Base-by-base conservation (phyloP, 2,113 vertebrate genomes). In the Halcyon senegalensis region DNA sequence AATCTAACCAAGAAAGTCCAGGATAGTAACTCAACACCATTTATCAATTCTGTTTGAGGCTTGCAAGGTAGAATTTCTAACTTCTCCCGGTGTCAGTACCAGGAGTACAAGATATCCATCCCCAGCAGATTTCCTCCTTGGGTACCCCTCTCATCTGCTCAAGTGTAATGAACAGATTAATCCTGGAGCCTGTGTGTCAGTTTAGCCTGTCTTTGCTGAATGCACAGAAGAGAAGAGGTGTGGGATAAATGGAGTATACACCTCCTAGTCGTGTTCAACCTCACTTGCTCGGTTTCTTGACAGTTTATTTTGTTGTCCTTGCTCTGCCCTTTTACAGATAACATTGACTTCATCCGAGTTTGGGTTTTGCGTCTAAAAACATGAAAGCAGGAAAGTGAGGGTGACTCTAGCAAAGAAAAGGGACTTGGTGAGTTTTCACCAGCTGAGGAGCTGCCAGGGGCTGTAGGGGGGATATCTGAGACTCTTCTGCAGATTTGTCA, bases 21-120 rank as follows among this genome's bases (percentile, higher is more conserved):
- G 69, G 79, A 74, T 90, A 66, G 74, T 69, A 95, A 69, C 72
- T 93, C 66, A 28, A 59, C 73, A 30, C 35, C 84, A 76, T 96
- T 96, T 80, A 91, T 97, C 83, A 96, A 31, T 84, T 87, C 84
- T 66, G 21, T 80, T 78, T 81, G 70, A 97, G 59, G 27, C 41
- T 60, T 94, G 41, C 48, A 74, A 89, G 88, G 51, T 78, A 84
- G 66, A 96, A 91, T 95, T 97, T 96, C 80, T 87, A n/a, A 64
- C 31, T 75, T 95, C 33, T 84, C 20, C 50, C 43, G 11, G 27
- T 21, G 27, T 64, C 56, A 27, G 23, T 46, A 75, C 5, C 43
- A 33, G 50, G 72, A 46, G 58, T 27, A 68, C 17, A 70, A 44
- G 75, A 50, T 87, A 76, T 35, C 83, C 56, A 86, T 95, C 62